Evolutionary conservation across 2,113 vertebrate species (phyloP).

Genomic region (Bucco capensis): DNA sequence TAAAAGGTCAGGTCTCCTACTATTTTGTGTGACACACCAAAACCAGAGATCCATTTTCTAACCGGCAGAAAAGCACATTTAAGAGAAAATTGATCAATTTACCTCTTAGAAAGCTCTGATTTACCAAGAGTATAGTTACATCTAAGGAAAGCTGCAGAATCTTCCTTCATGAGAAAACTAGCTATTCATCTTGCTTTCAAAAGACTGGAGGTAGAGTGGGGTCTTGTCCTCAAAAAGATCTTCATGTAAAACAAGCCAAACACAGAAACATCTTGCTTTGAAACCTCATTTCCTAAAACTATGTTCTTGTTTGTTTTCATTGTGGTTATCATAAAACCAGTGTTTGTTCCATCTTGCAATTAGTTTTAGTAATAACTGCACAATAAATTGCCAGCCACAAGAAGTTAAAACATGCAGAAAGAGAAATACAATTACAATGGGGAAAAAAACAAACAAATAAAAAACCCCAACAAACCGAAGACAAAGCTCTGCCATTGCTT

Average conservation of each 20-base stretch:
- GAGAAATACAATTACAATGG: not conserved
- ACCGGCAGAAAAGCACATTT: not conserved
- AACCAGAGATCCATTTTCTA: not conserved
- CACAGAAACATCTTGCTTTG: not conserved
- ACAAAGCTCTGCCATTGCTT: not conserved
- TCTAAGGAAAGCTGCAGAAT: not conserved
- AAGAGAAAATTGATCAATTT: not conserved
- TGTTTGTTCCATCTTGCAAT: not conserved
- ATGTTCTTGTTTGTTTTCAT: not conserved
- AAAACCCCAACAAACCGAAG: not conserved
- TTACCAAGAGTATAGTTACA: not conserved
- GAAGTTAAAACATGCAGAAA: not conserved
- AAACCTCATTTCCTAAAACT: not conserved
- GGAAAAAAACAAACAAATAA: not conserved
- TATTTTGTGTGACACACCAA: not conserved
- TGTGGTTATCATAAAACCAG: not conserved
- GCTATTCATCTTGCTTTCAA: not conserved
- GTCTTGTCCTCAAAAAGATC: not conserved
- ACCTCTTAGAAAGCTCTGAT: not conserved
- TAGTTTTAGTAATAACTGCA: not conserved
- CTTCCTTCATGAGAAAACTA: not conserved
- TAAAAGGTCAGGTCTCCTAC: not conserved
- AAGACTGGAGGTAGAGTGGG: fast-evolving
- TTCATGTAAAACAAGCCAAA: not conserved
- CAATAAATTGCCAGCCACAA: not conserved